Evolutionary conservation across 1,140 invertebrate species (phyloP).

Genomic region (Orussus abietinus): DNA sequence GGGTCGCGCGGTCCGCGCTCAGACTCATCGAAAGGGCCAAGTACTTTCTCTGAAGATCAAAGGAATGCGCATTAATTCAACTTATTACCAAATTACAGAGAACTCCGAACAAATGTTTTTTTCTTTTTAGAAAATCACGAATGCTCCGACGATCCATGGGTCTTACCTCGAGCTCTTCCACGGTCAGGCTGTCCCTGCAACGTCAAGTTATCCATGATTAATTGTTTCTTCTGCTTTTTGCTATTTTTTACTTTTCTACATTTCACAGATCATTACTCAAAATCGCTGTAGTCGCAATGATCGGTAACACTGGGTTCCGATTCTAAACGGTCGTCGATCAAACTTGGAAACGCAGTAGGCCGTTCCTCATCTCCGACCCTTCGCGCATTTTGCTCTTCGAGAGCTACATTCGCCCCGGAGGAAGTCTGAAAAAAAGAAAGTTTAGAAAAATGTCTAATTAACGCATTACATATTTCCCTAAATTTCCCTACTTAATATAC

Average conservation of each 20-base stretch:
- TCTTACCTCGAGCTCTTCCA: constrained; percentile 41
- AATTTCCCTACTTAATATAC: too few relatives aligned
- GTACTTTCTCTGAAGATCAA: constrained; percentile 36
- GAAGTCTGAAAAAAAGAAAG: constrained; percentile 24
- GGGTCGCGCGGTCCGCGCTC: constrained; percentile 40
- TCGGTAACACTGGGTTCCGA: too few relatives aligned
- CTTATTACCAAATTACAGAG: too few relatives aligned
- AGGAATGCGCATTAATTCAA: too few relatives aligned
- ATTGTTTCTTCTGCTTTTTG: constrained; percentile 19
- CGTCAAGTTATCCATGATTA: constrained; percentile 16
- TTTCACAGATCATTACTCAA: too few relatives aligned
- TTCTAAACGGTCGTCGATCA: constrained; percentile 29
- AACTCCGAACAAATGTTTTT: too few relatives aligned
- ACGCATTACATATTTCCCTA: too few relatives aligned
- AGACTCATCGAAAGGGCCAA: constrained; percentile 44
- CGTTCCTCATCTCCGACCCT: constrained; percentile 16
- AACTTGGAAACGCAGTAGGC: constrained; percentile 36
- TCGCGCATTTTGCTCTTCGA: constrained; percentile 31
- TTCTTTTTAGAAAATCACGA: too few relatives aligned
- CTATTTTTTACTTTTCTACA: too few relatives aligned
- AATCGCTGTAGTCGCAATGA: constrained; percentile 31
- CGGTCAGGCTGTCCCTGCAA: constrained; percentile 34
- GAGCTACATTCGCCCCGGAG: constrained; percentile 26
- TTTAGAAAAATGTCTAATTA: not conserved
- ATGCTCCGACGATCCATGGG: too few relatives aligned